phyloP scores from a whole-genome alignment of 1,140 invertebrate genomes.

The Bombus cullumanus region DNA sequence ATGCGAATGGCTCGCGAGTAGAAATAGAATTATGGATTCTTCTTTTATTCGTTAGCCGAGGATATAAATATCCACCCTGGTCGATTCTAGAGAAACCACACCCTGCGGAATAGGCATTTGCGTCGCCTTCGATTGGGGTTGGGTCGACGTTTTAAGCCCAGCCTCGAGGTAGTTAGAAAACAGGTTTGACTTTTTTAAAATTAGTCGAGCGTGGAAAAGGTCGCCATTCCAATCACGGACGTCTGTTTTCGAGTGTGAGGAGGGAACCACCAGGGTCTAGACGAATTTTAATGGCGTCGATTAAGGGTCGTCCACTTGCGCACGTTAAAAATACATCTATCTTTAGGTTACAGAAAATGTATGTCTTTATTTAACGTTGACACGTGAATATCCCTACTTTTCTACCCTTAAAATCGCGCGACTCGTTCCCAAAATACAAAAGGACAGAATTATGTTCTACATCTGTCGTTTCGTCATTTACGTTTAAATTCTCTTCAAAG shows the following conservation, averaged over 20 bases:
- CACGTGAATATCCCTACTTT: not conserved
- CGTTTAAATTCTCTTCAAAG: no score
- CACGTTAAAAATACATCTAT: not conserved
- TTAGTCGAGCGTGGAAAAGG: slow-evolving; percentile 45
- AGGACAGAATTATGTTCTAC: no score
- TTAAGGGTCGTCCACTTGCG: not conserved
- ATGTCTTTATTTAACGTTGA: not conserved
- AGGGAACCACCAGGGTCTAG: not conserved
- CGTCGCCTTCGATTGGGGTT: slow-evolving; percentile 2
- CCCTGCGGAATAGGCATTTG: not conserved
- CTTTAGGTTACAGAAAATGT: not conserved
- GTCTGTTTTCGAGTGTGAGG: not conserved
- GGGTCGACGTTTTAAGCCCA: not conserved
- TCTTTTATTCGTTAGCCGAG: not conserved
- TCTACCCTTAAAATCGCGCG: not conserved
- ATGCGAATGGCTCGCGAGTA: not conserved
- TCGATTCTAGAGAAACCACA: slow-evolving; percentile 35
- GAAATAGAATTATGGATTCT: not conserved
- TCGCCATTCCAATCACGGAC: slow-evolving; percentile 2
- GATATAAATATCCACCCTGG: slow-evolving; percentile 18
- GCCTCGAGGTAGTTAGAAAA: slow-evolving; percentile 13
- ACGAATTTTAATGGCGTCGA: slow-evolving; percentile 44
- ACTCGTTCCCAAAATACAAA: no score
- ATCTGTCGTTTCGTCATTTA: no score
- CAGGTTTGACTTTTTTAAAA: slow-evolving; percentile 36